Evolutionary conservation across 1,140 invertebrate species (phyloP), one percentile per base, ranked within the genome.

Genomic region (Thaumetopoea pityocampa): DNA sequence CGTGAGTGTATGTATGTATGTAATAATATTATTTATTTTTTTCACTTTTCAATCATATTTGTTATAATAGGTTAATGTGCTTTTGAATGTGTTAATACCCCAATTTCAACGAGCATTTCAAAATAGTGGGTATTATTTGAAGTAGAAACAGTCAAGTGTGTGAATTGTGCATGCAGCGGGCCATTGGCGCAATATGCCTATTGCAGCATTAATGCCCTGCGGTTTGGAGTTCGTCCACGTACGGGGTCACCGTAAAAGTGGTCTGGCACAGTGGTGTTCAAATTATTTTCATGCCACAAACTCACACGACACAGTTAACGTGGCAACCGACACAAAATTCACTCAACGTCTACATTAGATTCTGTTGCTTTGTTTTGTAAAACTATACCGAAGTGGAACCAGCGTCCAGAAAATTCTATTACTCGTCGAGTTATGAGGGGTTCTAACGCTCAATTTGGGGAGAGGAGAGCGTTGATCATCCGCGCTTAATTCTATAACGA

Each of bases 201-300:
- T 67, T 65, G 67, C 59, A 71, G 61, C 58, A 54, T 67, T 71
- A 70, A 76, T 64, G 67, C 40, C 33, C 33, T 69, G 72, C 51
- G 72, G 72, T 73, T 73, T 77, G 72, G 72, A 73, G 59, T 60
- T 51, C 46, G 53, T 68, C 72, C 69, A 72, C 66, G 63, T 71
- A 60, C 47, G 43, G 51, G 50, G 58, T 66, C 59, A 59, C 59
- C 58, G 59, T 69, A 73, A 67, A 73, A 71, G 61, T 71, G 61
- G 55, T 66, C 54, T 37, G 37, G 40, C 42, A 49, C 36, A 55
- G 53, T 57, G 23, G 53, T 56, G 52, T 57, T 66, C 48, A 66
- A 78, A 78, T 74, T 78, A 67, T 74, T 74, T 72, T 69, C 59
- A 54, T 57, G 59, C 60, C 56, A 57, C 67, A 61, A 61, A 71